Evolutionary conservation across 2,113 vertebrate genomes (phyloP).

Genomic region (Glareola pratincola): DNA sequence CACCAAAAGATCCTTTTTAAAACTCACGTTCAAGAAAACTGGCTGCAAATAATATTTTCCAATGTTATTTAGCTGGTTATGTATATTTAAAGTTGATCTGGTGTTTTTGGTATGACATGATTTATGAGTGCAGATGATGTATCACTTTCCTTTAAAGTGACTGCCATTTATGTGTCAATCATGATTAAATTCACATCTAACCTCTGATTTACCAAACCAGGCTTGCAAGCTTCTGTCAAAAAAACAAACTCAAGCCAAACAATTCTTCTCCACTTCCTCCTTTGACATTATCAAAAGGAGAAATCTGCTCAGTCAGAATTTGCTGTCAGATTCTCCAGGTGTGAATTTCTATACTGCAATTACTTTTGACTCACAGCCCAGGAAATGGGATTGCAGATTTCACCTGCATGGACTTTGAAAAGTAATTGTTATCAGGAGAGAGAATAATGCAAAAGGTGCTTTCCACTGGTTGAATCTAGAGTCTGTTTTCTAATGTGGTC

Average conservation of each 20-base stretch:
- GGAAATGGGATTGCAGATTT: not conserved
- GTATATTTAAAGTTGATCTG: not conserved
- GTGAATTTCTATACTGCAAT: not conserved
- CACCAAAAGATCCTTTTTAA: not conserved
- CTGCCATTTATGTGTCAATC: conserved; percentile 9
- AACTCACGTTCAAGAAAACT: not conserved
- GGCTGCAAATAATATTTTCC: not conserved
- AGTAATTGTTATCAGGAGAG: not conserved
- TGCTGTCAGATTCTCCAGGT: not conserved
- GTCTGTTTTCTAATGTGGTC: not conserved
- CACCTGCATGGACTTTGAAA: not conserved
- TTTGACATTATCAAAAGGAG: not conserved
- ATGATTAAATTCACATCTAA: conserved; percentile 10
- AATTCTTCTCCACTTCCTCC: not conserved
- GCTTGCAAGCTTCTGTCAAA: not conserved
- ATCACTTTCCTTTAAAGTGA: conserved; percentile 6
- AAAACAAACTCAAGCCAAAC: not conserved
- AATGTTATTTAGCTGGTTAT: not conserved
- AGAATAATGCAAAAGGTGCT: not conserved
- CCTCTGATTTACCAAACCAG: conserved; percentile 19
- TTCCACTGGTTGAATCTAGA: not conserved
- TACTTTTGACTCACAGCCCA: not conserved
- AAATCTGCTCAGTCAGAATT: not conserved
- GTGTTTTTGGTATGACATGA: not conserved
- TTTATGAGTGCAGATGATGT: not conserved